Evolutionary conservation across 2,797 vertebrate genomes (phyloP).

Genomic region (Rousettus madagascariensis): DNA sequence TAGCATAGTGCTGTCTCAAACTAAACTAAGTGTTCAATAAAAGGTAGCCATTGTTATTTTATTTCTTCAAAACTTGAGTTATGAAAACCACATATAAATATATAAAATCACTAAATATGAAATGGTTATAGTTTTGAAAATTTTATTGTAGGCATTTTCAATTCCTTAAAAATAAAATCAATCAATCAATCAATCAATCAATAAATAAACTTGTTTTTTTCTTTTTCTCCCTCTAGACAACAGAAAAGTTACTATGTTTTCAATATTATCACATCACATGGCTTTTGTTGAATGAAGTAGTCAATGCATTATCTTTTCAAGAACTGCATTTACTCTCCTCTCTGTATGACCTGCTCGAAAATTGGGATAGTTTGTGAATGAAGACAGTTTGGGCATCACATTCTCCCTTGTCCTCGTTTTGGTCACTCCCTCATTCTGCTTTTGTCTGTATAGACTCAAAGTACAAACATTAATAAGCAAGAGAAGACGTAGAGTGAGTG

Average conservation of each 20-base stretch:
- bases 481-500: slow-evolving; percentile 56
- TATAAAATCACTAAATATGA: background rate
- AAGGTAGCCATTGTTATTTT: slow-evolving; percentile 13
- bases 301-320: background rate
- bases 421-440: background rate
- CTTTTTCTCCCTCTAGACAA: background rate
- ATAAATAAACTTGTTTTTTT: background rate
- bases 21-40: background rate
- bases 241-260: background rate
- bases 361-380: background rate
- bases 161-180: background rate
- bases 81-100: background rate
- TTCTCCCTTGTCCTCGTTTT: background rate
- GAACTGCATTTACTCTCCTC: background rate
- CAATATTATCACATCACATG: background rate
- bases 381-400: background rate
- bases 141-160: background rate
- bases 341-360: slow-evolving; percentile 11
- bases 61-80: slow-evolving; percentile 26
- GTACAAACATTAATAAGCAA: slow-evolving; percentile 56
- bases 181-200: background rate
- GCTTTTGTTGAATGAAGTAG: background rate
- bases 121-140: background rate
- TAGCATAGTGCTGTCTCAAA: background rate
- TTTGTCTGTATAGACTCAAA: background rate